phyloP scores from a whole-genome alignment of 2,888 invertebrate genomes.

The Lapara coniferarum region DNA sequence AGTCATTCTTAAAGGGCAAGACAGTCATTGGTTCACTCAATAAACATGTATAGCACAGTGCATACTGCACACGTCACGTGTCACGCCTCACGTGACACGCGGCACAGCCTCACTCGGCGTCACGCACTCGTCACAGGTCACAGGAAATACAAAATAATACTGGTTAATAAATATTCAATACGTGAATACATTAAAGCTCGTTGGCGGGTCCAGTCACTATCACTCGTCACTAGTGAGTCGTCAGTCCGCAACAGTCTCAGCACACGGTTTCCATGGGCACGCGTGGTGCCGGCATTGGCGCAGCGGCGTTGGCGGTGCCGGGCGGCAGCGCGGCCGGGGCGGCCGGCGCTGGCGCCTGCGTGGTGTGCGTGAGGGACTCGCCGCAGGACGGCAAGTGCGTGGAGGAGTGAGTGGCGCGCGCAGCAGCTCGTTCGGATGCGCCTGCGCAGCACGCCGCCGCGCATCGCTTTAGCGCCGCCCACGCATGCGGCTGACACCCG shows the following conservation, averaged over 20 bases:
- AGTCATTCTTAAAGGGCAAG: slow-evolving; percentile 70
- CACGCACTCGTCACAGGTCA: slow-evolving; percentile 56
- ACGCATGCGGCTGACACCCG: slow-evolving; percentile 93
- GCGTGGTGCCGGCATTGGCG: slow-evolving; percentile 64
- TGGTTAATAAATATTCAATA: slow-evolving; percentile 66
- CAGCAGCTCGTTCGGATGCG: slow-evolving; percentile 71
- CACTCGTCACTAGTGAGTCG: too few species aligned
- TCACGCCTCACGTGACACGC: slow-evolving; percentile 19
- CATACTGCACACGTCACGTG: slow-evolving; percentile 30
- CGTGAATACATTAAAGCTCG: slow-evolving; percentile 45
- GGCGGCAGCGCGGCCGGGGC: slow-evolving; percentile 80
- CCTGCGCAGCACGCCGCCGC: slow-evolving; percentile 82
- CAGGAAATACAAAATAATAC: slow-evolving; percentile 75
- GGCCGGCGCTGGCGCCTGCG: slow-evolving; percentile 87
- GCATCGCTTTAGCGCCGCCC: slow-evolving; percentile 69
- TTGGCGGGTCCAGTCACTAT: slow-evolving; percentile 23
- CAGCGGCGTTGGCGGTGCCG: slow-evolving; percentile 65
- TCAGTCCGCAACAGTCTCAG: slow-evolving; percentile 56
- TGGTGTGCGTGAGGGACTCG: slow-evolving; percentile 88
- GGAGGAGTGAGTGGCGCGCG: slow-evolving; percentile 86
- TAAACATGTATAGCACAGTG: slow-evolving; percentile 33
- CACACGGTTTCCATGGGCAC: slow-evolving; percentile 86
- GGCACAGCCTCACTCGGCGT: slow-evolving; percentile 12
- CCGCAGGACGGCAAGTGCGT: slow-evolving; percentile 93
- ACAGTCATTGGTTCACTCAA: slow-evolving; percentile 38